Percentiles rank a stretch among this genome's conserved stretches.
Conservation (phyloP, 1,140 invertebrate species). For the Tetragonula clypearis region DNA sequence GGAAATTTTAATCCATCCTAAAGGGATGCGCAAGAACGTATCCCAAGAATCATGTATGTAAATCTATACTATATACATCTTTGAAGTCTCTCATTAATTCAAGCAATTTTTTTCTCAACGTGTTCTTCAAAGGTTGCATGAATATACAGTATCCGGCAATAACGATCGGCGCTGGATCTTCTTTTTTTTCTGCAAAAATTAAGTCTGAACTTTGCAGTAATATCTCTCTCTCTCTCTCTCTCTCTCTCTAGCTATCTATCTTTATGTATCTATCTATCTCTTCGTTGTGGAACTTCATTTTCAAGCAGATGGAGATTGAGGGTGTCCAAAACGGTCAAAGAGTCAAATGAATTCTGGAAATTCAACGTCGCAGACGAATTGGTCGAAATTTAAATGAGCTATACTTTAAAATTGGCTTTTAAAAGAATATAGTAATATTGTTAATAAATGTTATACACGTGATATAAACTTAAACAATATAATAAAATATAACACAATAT, state of each 20-base stretch:
- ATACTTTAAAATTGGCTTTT: not conserved
- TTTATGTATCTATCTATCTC: not conserved
- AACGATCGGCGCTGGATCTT: not conserved
- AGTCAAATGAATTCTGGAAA: not conserved
- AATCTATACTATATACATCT: constrained; percentile 20
- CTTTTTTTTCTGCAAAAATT: not conserved
- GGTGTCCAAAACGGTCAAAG: not conserved
- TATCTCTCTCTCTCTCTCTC: not conserved
- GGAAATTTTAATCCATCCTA: constrained; percentile 19
- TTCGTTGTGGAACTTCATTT: not conserved
- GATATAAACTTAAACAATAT: too few species aligned
- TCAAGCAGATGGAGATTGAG: not conserved
- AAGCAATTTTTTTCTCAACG: constrained; percentile 20
- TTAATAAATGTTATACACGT: too few species aligned
- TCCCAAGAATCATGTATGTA: constrained; percentile 24
- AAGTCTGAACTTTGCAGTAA: not conserved
- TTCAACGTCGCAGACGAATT: not conserved
- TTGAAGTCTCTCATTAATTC: constrained; percentile 17
- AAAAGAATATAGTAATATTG: too few species aligned
- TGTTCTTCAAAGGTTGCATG: constrained; percentile 24
- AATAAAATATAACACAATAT: too few species aligned
- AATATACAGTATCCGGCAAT: constrained; percentile 25
- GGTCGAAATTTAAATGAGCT: not conserved
- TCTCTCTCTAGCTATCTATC: not conserved
- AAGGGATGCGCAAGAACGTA: not conserved